Evolutionary conservation across 2,797 vertebrate species (phyloP), one percentile per base, ranked within the genome.

Genomic region (Heteromormyrus szaboi): DNA sequence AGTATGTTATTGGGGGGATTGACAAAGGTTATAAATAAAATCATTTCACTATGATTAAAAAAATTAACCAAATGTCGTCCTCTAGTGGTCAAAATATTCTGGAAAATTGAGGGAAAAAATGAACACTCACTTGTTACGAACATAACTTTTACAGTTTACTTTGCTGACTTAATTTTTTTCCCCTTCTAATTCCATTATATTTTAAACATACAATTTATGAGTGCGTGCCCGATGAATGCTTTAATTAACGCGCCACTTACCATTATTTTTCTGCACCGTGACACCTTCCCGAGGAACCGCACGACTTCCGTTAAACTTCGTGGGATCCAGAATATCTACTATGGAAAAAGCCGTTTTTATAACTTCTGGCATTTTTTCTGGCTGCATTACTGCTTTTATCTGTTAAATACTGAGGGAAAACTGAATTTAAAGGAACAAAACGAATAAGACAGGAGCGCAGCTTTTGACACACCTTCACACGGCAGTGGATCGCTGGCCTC

Each of bases 301-400:
- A 0, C 0, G 44, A 37, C 56, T 92, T 62, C 94, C 76, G 0
- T 91, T 95, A 4, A 96, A 96, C 89, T 95, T 96, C 0, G 44
- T 59, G 0, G 96, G 95, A 87, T 96, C 94, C 86, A 96, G 68
- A 53, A 96, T 96, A 68, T 96, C 95, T 54, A 91, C 92, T 89
- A 96, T 95, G 7, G 93, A 95, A 29, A 96, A 96, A 0, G 93
- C 89, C 0, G 94, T 95, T 85, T 87, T 92, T 90, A 88, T 56
- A 29, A 2, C 72, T 1, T 51, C 89, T 5, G 90, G 72, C 0
- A 91, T 2, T 79, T 93, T 94, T 79, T 90, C 93, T 11, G 89
- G 89, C 86, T 91, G 92, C 95, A 95, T 96, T n/a, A 46, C 33
- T 41, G 25, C 37, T n/a, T 41, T 79, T 37, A 65, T 4, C 9